Conservation (phyloP, 2,888 invertebrate species). For the Zonitis immaculata region DNA sequence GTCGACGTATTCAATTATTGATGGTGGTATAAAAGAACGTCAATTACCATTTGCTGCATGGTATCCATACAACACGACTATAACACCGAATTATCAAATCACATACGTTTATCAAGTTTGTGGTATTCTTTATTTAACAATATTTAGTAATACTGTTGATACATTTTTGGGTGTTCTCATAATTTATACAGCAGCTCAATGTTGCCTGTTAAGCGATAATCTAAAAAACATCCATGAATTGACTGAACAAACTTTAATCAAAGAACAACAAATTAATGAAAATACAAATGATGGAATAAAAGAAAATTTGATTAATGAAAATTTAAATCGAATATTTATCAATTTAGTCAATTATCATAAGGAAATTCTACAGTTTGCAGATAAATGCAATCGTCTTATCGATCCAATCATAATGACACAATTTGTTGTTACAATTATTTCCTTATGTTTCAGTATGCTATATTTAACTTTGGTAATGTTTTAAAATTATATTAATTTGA, state of each 20-base stretch:
- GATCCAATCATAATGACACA: conserved; percentile 3
- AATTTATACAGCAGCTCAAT: conserved; percentile 22
- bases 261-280: neutral
- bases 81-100: conserved; percentile 13
- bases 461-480: conserved; percentile 6
- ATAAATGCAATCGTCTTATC: neutral
- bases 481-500: neutral
- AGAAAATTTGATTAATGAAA: neutral
- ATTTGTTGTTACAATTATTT: neutral
- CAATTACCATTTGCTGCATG: conserved; percentile 16
- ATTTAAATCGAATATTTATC: too few relatives aligned
- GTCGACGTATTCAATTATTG: conserved; percentile 12
- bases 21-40: neutral
- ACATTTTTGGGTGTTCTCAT: conserved; percentile 17
- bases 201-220: conserved; percentile 20
- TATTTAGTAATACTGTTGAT: conserved; percentile 18
- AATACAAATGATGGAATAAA: neutral
- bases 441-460: conserved; percentile 5
- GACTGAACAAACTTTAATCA: neutral
- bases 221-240: conserved; percentile 2
- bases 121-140: conserved; percentile 10
- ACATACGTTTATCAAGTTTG: conserved; percentile 22
- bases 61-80: conserved; percentile 22
- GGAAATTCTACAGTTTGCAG: too few relatives aligned
- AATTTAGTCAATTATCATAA: too few relatives aligned